Base-by-base conservation (phyloP, 2,113 vertebrate genomes). In the Oryzias melastigma region DNA sequence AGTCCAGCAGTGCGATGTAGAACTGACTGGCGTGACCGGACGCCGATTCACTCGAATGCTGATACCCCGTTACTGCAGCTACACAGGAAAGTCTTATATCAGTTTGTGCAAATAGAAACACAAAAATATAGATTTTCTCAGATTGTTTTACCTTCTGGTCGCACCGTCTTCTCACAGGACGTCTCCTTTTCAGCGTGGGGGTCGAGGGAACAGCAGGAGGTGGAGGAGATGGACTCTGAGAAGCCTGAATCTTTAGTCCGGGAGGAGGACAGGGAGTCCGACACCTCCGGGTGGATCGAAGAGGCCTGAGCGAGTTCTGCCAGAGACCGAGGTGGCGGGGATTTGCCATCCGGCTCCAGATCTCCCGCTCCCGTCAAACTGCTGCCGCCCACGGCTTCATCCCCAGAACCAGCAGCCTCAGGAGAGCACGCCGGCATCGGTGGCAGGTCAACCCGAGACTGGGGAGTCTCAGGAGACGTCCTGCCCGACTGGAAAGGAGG, bases 61-160 rank as follows among this genome's bases (percentile, higher is more conserved):
- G 97, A 82, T 97, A 98, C 14, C 97, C 97, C 2, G 95, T 92
- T 69, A 99, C 93, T 48, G 91, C 95, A 86, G 96, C 97, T 99
- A 49, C 22, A 49, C 40, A 58, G 25, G 13, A 42, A 48, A 7
- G 6, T 16, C 8, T 1, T 16, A 3, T 16, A n/a, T 7, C 2
- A 19, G 18, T 41, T 18, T 12, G 0, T 35, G 35, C 35, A 52
- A 16, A 0, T 14, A 14, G 16, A 51, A 45, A 2, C 7, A 15
- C 4, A 44, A n/a, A 50, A 52, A 56, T 13, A 41, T 1, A n/a
- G 4, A 24, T 4, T 2, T 4, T 25, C 22, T 14, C 7, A 14
- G 4, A 8, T 14, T 22, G 14, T 5, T 17, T 58, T 78, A 99
- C 97, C 97, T 94, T 99, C 97, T 14, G 96, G 97, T 60, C 94